A percentile compares a stretch with the other conserved stretches of the same genome.
These are phyloP conservation scores for Odontothrips loti DNA, from an alignment of 2,888 invertebrate species.

Conservation along the genomic window DNA sequence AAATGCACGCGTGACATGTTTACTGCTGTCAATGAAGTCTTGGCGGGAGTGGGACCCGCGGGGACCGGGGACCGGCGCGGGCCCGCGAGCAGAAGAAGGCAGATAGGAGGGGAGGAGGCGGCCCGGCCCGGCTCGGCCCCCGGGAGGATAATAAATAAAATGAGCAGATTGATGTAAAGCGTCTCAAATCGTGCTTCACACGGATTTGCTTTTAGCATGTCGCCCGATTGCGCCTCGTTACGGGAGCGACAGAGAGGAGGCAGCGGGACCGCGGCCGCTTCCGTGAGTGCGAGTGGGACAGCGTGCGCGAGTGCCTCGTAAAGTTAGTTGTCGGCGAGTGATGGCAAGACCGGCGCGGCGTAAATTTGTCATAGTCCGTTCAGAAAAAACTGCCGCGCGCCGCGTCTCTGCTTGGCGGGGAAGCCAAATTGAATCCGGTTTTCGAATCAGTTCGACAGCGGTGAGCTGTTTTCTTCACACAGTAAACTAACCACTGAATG, in stretches of 20 bases:
- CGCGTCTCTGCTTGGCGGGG: no score
- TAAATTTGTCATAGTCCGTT: no score
- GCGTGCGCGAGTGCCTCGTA: neutral
- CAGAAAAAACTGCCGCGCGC: no score
- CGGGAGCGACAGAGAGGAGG: neutral
- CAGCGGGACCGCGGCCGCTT: neutral
- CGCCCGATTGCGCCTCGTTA: slow-evolving; percentile 10
- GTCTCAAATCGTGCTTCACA: slow-evolving; percentile 26
- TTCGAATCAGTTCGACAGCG: no score
- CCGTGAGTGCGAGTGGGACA: neutral
- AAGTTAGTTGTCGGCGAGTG: neutral
- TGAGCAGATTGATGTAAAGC: slow-evolving; percentile 4
- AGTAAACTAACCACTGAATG: no score
- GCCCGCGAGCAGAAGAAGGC: neutral
- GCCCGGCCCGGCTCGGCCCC: neutral
- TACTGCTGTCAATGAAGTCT: slow-evolving; percentile 23
- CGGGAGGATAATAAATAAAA: slow-evolving; percentile 13
- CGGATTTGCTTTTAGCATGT: slow-evolving; percentile 19
- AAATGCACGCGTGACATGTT: slow-evolving; percentile 18
- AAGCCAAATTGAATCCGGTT: no score
- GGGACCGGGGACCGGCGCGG: neutral
- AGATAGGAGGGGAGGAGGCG: neutral
- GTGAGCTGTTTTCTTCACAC: no score
- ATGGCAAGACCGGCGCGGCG: no score
- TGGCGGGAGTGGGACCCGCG: neutral